Evolutionary conservation across 2,888 invertebrate genomes (phyloP), one percentile per base, ranked within the genome.

Genomic region (Pycnomerus fuliginosus): DNA sequence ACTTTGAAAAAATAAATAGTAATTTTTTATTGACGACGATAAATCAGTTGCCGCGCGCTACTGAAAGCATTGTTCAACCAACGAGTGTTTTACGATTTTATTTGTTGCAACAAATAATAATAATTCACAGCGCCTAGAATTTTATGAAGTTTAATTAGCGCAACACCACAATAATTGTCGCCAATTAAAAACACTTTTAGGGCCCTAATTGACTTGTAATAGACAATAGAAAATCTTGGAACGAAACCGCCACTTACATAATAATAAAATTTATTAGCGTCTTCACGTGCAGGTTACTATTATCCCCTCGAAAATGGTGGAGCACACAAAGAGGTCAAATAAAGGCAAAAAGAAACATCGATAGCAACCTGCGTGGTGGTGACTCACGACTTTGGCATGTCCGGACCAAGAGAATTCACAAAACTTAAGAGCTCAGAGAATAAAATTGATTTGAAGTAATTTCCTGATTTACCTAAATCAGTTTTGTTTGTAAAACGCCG

Each of bases 321-420:
- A 36, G 24, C 22, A 30, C 25, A 25, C 37, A 30, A 38, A 33
- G 33, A 27, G 32, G 38, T 38, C 41, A 36, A 46, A 30, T 35
- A 35, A 48, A 36, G 34, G 41, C 39, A 51, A 50, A 42, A 37
- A 37, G 36, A 37, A 36, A 39, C 43, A 53, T 39, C 31, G 43
- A 36, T 38, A 40, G 36, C 41, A 48, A 42, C 50, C 45, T 45
- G 43, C 42, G 24, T 20, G 17, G 50, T 20, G 53, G 45, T 62
- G 62, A 62, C 44, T 62, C 62, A 62, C 52, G 50, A 44, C 38
- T 45, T 50, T 37, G 53, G 55, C 45, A 57, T 57, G 55, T 55
- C 57, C 55, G 57, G 55, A 41, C 41, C 35, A 27, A 41, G 36
- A 46, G 46, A 46, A 27, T 40, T 40, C 29, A 41, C 22, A 36